These are phyloP conservation scores for Betta splendens DNA, from an alignment of 2,797 vertebrate genomes.

Conservation along the genomic window DNA sequence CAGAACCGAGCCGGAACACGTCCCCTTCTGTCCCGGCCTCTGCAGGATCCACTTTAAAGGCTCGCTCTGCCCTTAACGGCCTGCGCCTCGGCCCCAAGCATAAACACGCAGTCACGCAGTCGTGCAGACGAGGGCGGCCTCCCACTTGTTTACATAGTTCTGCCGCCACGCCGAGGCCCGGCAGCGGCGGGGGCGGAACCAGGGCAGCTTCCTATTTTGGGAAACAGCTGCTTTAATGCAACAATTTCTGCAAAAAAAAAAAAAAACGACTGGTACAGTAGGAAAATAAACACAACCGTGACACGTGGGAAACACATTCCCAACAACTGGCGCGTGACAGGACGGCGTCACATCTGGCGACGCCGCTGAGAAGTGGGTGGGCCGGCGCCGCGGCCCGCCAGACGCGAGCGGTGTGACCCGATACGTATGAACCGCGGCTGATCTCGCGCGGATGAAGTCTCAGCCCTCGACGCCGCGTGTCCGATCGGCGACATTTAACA, in stretches of 20 bases:
- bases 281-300: slow-evolving; percentile 4
- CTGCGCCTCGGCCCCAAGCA: slow-evolving; percentile 36
- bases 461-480: slow-evolving; percentile 62
- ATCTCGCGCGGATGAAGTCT: slow-evolving; percentile 45
- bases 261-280: slow-evolving; percentile 14
- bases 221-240: slow-evolving; percentile 72
- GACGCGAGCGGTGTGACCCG: slow-evolving; percentile 60
- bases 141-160: slow-evolving; percentile 74
- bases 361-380: slow-evolving; percentile 35
- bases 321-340: slow-evolving; percentile 1
- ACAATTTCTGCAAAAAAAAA: slow-evolving; percentile 50
- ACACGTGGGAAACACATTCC: slow-evolving; percentile 13
- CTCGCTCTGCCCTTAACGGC: slow-evolving; percentile 22
- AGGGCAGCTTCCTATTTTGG: slow-evolving; percentile 69
- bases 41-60: slow-evolving; percentile 1
- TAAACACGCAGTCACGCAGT: slow-evolving; percentile 41
- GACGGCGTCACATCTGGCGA: slow-evolving; percentile 38
- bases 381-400: slow-evolving; percentile 34
- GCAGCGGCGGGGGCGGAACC: slow-evolving; percentile 46
- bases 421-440: slow-evolving; percentile 72
- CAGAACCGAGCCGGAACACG: slow-evolving; percentile 51
- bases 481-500: slow-evolving; percentile 72
- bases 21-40: slow-evolving; percentile 38
- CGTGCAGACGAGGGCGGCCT: slow-evolving; percentile 43
- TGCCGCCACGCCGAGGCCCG: slow-evolving; percentile 42